Conservation (phyloP, 2,113 vertebrate genomes). For the Cairina moschata region DNA sequence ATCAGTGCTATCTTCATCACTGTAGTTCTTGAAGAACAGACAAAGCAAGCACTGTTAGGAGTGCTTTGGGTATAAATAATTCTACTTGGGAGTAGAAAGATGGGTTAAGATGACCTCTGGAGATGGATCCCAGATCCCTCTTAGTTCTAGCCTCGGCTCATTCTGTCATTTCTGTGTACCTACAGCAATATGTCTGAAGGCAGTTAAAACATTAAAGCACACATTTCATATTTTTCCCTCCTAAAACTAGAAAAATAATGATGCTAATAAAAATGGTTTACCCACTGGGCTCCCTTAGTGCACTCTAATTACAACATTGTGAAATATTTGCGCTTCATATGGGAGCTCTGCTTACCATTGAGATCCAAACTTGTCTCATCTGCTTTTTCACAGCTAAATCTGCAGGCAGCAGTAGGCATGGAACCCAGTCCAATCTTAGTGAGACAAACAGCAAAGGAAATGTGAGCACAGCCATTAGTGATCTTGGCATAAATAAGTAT, state of each 20-base stretch:
- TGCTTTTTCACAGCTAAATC: slow-evolving; percentile 12
- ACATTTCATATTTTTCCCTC: background rate
- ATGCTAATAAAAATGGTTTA: slow-evolving; percentile 38
- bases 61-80: background rate
- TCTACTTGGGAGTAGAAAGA: slow-evolving; percentile 13
- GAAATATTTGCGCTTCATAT: slow-evolving; percentile 50
- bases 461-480: background rate
- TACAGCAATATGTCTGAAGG: background rate
- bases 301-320: slow-evolving; percentile 39
- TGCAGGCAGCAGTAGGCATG: background rate
- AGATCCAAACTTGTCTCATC: slow-evolving; percentile 13
- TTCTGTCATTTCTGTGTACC: background rate
- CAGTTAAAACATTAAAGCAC: background rate
- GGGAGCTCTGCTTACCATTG: background rate
- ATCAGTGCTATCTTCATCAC: background rate
- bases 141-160: background rate
- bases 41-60: background rate
- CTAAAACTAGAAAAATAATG: slow-evolving; percentile 56
- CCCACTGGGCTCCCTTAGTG: background rate
- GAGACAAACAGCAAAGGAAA: background rate
- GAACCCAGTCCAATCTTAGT: background rate
- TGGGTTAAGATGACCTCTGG: background rate
- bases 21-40: background rate
- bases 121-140: slow-evolving; percentile 25
- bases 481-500: slow-evolving; percentile 28